Conservation (phyloP, 2,113 vertebrate genomes). For the Tinamus guttatus region DNA sequence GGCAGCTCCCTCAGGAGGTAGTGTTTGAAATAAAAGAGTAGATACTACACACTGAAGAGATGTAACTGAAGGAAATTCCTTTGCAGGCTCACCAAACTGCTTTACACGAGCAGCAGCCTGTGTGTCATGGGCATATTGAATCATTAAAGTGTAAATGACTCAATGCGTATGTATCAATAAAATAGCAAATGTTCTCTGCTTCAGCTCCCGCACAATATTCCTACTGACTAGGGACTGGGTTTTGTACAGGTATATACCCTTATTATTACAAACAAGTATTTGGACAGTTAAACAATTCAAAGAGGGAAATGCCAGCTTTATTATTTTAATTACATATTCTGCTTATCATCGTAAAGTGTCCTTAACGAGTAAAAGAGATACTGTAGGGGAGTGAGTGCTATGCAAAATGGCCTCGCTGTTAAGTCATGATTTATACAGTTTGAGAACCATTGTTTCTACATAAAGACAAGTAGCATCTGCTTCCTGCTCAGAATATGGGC, state of each 20-base stretch:
- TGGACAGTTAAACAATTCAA: fast-evolving
- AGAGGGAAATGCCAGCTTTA: not conserved
- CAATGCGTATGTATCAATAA: fast-evolving
- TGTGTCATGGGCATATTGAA: constrained; percentile 7
- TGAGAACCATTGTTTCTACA: not conserved
- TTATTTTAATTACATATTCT: not conserved
- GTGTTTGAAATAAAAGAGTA: not conserved
- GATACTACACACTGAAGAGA: not conserved
- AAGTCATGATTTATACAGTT: not conserved
- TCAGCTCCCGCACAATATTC: not conserved
- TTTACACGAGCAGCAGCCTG: not conserved
- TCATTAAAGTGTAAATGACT: not conserved
- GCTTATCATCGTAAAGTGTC: not conserved
- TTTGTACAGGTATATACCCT: not conserved
- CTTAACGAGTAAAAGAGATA: not conserved
- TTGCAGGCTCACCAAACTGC: constrained; percentile 31
- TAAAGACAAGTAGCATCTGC: not conserved
- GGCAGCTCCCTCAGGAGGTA: not conserved
- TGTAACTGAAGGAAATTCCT: constrained; percentile 45
- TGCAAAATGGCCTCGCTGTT: not conserved
- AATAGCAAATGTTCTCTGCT: not conserved
- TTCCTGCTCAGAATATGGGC: not conserved
- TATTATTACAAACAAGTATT: not conserved
- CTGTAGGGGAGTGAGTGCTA: fast-evolving
- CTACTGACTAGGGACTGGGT: fast-evolving